Base-by-base conservation (phyloP, 2,797 vertebrate genomes). In the Myripristis jacobus region DNA sequence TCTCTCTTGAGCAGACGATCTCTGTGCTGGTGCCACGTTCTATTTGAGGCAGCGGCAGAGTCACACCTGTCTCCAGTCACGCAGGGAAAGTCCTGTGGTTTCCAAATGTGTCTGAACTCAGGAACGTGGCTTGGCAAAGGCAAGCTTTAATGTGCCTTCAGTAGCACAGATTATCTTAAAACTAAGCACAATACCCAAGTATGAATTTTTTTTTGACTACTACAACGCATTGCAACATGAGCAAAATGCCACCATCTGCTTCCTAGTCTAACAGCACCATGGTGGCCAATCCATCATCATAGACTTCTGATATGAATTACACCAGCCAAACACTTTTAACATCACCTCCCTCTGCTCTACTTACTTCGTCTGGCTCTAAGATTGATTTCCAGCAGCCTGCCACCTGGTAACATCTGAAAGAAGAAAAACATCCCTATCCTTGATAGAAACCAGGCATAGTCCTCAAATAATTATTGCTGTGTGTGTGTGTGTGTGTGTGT, bases 21-120 rank as follows among this genome's bases (percentile, higher is more conserved):
- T 57, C 36, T 53, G 41, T 36, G 22, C 51, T n/a, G 24, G 29
- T 27, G 81, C 27, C 63, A 48, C 13, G 21, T 71, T 87, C 84
- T 90, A 92, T 91, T 92, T 89, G 59, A 82, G 70, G 81, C 64
- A 47, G 70, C 6, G 54, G 59, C 59, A 70, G 51, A 66, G 62
- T 80, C 67, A 58, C 81, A 90, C 88, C 86, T 88, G 87, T 87
- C 73, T 82, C 65, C 61, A 69, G 75, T 77, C 61, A 70, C 55
- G 65, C 25, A 75, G 44, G 56, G 38, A 36, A 48, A 44, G 24
- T 54, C 58, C 53, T 54, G 53, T 51, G 50, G 66, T 74, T 48
- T 52, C 38, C 24, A 61, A 22, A 41, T 10, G 10, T 43, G 21
- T 29, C 22, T 22, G 48, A 9, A 48, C 34, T 22, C 1, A 18